Evolutionary conservation across 1,140 invertebrate genomes (phyloP), one percentile per base, ranked within the genome.

Genomic region (Halictus rubicundus): DNA sequence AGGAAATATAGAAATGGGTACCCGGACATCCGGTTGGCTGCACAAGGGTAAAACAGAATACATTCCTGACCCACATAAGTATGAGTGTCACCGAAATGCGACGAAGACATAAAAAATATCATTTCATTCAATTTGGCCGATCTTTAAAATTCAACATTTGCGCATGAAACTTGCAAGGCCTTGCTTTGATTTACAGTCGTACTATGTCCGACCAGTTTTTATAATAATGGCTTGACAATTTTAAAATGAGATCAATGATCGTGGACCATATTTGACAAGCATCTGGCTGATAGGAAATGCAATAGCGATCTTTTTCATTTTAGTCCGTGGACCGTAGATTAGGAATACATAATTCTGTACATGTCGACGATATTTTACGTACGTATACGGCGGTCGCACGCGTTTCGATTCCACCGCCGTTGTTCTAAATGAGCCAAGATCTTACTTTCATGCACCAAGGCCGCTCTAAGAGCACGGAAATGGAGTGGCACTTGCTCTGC

Each of bases 381-480:
- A 54, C 69, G 10, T 66, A 27, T 49, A 32, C n/a, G 10, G 52
- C 37, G 60, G 66, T 65, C 63, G n/a, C 59, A 74, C 63, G n/a
- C 8, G 46, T 23, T 27, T 78, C 10, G 25, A 68, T 39, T 52
- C 65, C 32, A 54, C n/a, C 61, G 42, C 3, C 54, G 46, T 37
- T 81, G 73, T 72, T 81, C n/a, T 59, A 85, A 85, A 85, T 68
- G 59, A 83, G 86, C 84, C 82, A 70, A 70, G 86, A 87, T 87
- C 76, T 88, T 87, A 91, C 89, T 92, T 92, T 92, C 89, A 90
- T 89, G 88, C 86, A 88, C 81, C 90, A 92, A 92, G 91, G 91
- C 81, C 89, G 81, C 57, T 70, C 64, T 81, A 73, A 75, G 68
- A 85, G 73, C 74, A 54, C 73, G 70, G 82, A 91, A 87, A 90